phyloP scores from a whole-genome alignment of 1,140 invertebrate species.

The Drosophila bifasciata region DNA sequence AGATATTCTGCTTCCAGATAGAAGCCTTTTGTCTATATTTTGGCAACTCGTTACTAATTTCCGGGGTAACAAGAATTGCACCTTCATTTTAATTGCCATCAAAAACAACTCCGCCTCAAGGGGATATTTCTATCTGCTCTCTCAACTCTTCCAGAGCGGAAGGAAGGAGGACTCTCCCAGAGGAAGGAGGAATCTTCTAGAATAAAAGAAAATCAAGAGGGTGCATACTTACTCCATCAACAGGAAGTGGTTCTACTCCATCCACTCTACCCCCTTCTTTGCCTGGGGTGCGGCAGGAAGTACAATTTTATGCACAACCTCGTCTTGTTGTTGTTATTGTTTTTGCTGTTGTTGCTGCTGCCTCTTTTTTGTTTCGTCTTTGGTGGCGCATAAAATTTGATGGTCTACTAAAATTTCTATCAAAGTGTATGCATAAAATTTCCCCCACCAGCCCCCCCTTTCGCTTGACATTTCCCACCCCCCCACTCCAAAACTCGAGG shows the following conservation, averaged over 20 bases:
- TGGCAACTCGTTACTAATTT: slow-evolving; percentile 53
- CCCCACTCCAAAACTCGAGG: background rate
- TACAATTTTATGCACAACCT: slow-evolving; percentile 74
- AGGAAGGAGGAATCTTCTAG: too few species aligned
- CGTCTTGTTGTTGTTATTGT: slow-evolving; percentile 23
- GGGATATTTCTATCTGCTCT: background rate
- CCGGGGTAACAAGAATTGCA: slow-evolving; percentile 55
- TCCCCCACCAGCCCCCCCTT: background rate
- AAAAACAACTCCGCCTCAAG: background rate
- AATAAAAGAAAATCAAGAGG: too few species aligned
- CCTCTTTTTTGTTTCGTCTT: background rate
- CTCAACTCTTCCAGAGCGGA: slow-evolving; percentile 4
- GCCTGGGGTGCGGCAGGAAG: slow-evolving; percentile 20
- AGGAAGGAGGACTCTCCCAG: too few species aligned
- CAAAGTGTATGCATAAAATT: slow-evolving; percentile 69
- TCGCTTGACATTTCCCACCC: slow-evolving; percentile 20
- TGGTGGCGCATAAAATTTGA: slow-evolving; percentile 73
- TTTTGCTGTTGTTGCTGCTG: too few species aligned
- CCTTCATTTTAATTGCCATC: slow-evolving; percentile 54
- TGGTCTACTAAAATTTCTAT: slow-evolving; percentile 80
- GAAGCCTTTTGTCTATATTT: slow-evolving; percentile 1
- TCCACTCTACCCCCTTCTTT: background rate
- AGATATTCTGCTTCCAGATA: slow-evolving; percentile 56
- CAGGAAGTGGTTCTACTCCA: background rate
- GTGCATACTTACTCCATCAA: too few species aligned